Evolutionary conservation across 2,888 invertebrate species (phyloP), one percentile per base, ranked within the genome.

Genomic region (Acrocyrtus sp.): DNA sequence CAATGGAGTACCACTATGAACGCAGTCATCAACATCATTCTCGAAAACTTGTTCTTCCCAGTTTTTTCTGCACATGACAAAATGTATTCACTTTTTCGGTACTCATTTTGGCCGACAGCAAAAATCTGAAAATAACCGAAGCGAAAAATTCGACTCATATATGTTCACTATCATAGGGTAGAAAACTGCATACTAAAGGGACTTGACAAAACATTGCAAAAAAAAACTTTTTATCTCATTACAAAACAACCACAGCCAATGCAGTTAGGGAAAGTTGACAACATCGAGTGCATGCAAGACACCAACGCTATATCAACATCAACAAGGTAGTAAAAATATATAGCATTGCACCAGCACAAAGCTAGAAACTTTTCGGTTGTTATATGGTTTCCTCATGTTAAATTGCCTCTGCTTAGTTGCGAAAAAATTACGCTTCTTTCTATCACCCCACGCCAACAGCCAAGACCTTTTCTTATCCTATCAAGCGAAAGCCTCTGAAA

Each of bases 31-130:
- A 50, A 8, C 39, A 47, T 8, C 26, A 27, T 24, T 21, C 22
- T n/a, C 29, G 43, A 51, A 54, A 60, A 29, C 17, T 24, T 24
- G 27, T 51, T 15, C 27, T 17, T 19, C 19, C 19, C 3, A 21
- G 6, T 22, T 17, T 43, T 51, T 68, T 54, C 69, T 61, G 69
- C 69, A 69, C 69, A 68, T 61, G 69, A 48, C 68, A 60, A 69
- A n/a, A 62, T 68, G 29, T 15, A 27, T 58, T n/a, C n/a, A n/a
- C n/a, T n/a, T n/a, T n/a, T n/a, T n/a, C n/a, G n/a, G n/a, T n/a
- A n/a, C n/a, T 24, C 43, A 50, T 45, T 45, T 19, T 45, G 4
- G 24, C 34, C 12, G 17, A 21, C 41, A 39, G 51, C 1, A 62
- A 34, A 34, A 34, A 34, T n/a, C n/a, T n/a, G n/a, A n/a, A n/a